phyloP scores from a whole-genome alignment of 2,888 invertebrate species.

The Drosophila gaucha region DNA sequence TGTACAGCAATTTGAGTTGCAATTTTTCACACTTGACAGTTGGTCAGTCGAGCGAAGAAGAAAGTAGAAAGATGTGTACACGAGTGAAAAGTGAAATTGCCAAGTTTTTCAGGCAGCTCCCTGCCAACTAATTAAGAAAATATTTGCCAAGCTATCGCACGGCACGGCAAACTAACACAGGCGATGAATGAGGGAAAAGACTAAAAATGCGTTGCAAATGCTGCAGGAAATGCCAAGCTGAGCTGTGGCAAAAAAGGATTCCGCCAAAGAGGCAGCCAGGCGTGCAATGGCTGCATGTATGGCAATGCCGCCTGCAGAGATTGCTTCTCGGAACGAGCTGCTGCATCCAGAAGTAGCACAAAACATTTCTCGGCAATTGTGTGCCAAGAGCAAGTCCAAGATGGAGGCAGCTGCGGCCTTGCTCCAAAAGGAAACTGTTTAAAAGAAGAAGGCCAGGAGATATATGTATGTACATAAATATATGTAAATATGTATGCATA shows the following conservation, averaged over 20 bases:
- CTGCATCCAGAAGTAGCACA: slow-evolving; percentile 33
- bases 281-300: slow-evolving; percentile 52
- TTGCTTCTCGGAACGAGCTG: slow-evolving; percentile 35
- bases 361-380: slow-evolving; percentile 59
- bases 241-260: slow-evolving; percentile 33
- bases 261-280: slow-evolving; percentile 42
- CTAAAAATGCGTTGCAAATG: slow-evolving; percentile 49
- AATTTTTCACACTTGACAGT: slow-evolving; percentile 79
- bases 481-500: not conserved
- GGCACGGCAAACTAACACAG: slow-evolving; percentile 43
- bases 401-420: slow-evolving; percentile 46
- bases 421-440: slow-evolving; percentile 23
- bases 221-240: slow-evolving; percentile 48
- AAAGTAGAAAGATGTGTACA: not conserved
- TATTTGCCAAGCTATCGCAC: slow-evolving; percentile 69
- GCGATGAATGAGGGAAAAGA: slow-evolving; percentile 16
- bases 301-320: slow-evolving; percentile 58
- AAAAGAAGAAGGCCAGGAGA: slow-evolving; percentile 13
- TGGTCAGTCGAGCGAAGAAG: slow-evolving; percentile 41
- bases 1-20: slow-evolving; percentile 76
- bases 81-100: slow-evolving; percentile 10
- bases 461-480: not conserved
- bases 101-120: slow-evolving; percentile 38
- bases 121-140: slow-evolving; percentile 76
- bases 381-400: slow-evolving; percentile 54